Conservation (phyloP, 2,888 invertebrate genomes). For the Andrena camellia region DNA sequence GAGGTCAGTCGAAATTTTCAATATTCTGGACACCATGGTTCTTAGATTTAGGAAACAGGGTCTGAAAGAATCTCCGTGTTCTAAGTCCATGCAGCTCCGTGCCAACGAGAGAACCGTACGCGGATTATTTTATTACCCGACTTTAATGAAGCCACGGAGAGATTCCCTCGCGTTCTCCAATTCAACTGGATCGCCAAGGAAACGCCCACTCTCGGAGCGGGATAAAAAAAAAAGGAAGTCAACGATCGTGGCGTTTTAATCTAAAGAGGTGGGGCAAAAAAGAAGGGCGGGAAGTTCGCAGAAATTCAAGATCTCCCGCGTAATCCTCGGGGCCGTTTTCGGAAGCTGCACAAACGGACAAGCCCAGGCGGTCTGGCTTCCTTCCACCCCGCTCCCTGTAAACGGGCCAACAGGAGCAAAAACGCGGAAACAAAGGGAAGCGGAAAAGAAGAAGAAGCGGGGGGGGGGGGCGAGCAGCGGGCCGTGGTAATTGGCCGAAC, state of each 20-base stretch:
- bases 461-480: slow-evolving; percentile 53
- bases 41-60: not conserved
- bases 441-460: slow-evolving; percentile 28
- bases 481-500: slow-evolving; percentile 69
- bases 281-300: not conserved
- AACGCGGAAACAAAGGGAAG: slow-evolving; percentile 30
- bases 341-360: slow-evolving; percentile 32
- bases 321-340: slow-evolving; percentile 44
- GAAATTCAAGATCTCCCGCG: slow-evolving; percentile 48
- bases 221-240: slow-evolving; percentile 13
- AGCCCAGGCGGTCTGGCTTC: slow-evolving; percentile 11
- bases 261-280: slow-evolving; percentile 17
- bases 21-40: too few species aligned
- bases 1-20: not conserved
- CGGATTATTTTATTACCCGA: slow-evolving; percentile 16
- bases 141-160: slow-evolving; percentile 26
- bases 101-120: not conserved
- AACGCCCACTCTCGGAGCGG: not conserved
- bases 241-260: slow-evolving; percentile 41
- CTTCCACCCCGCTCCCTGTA: not conserved
- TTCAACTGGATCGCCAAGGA: not conserved
- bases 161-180: slow-evolving; percentile 3
- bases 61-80: not conserved
- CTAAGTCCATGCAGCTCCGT: not conserved
- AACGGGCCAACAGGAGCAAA: slow-evolving; percentile 41